Base-by-base conservation (phyloP, 2,797 vertebrate genomes). In the Sebastes glaucus region DNA sequence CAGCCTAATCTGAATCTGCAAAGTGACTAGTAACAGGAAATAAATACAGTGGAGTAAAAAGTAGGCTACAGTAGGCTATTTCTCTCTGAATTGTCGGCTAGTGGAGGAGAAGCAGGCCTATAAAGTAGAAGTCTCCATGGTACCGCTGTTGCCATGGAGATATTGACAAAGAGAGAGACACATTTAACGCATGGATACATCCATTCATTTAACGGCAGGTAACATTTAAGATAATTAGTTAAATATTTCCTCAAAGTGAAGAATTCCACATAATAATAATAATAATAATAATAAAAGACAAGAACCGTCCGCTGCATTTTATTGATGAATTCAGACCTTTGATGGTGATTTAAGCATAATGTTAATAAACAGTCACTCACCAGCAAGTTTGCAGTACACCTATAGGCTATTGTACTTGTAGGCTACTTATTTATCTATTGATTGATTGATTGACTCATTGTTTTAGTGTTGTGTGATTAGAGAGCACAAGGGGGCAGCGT, bases 401-500 rank as follows among this genome's bases (percentile, higher is more conserved):
- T 63, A 2, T 18, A 46, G 42, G 42, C 14, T 63, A 42, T 42
- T 35, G 33, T 35, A 11, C 33, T 35, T 11, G 59, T 30, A 6
- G 27, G 9, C 27, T 32, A n/a, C n/a, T 42, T 38, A 6, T 64
- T 25, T 20, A 64, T 25, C 7, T 38, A 59, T 57, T 2, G 0
- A 7, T 66, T 57, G 2, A 33, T 49, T 13, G 4, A 49, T 10
- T 68, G 11, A 10, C 5, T n/a, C 23, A 7, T n/a, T 27, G 6
- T 4, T 28, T 61, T 49, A 42, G 32, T 65, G 18, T 16, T 38
- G 8, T 52, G 6, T 30, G 6, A 56, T 38, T 53, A 76, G 10
- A 56, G 57, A 28, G 90, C 92, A 95, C 86, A 80, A 88, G 93
- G 80, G 85, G 88, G 91, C 92, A 85, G 81, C 76, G 77, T 76